Evolutionary conservation across 2,113 vertebrate species (phyloP).

Genomic region (Gadus macrocephalus): DNA sequence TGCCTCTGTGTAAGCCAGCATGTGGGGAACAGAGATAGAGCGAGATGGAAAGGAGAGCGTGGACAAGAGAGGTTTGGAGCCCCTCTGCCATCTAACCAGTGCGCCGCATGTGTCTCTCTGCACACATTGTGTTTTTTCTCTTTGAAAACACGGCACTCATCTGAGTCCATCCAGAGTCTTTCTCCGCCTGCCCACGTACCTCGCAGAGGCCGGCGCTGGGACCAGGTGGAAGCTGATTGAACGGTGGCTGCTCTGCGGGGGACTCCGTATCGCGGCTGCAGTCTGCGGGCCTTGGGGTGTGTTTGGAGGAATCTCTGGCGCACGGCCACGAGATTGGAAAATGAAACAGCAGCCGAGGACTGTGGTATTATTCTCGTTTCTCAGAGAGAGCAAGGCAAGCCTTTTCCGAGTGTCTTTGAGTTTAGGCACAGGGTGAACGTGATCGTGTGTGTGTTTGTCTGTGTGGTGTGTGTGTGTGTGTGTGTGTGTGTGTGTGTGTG

Average conservation of each 20-base stretch:
- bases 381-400: neutral
- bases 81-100: no score
- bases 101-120: no score
- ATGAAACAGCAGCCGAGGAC: neutral
- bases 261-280: neutral
- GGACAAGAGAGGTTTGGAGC: no score
- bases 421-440: neutral
- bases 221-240: neutral
- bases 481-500: no score
- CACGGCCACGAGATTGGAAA: neutral
- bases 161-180: no score
- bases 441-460: no score
- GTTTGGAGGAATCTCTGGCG: neutral
- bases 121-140: no score
- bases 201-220: neutral
- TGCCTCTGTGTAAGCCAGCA: neutral
- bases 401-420: no score
- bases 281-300: neutral
- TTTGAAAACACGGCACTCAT: no score
- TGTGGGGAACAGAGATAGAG: neutral
- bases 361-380: neutral
- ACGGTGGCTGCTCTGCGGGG: neutral
- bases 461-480: no score
- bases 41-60: no score
- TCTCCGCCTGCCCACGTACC: neutral